These are phyloP conservation scores for Tichodroma muraria DNA, from an alignment of 2,113 vertebrate genomes.

Conservation along the genomic window DNA sequence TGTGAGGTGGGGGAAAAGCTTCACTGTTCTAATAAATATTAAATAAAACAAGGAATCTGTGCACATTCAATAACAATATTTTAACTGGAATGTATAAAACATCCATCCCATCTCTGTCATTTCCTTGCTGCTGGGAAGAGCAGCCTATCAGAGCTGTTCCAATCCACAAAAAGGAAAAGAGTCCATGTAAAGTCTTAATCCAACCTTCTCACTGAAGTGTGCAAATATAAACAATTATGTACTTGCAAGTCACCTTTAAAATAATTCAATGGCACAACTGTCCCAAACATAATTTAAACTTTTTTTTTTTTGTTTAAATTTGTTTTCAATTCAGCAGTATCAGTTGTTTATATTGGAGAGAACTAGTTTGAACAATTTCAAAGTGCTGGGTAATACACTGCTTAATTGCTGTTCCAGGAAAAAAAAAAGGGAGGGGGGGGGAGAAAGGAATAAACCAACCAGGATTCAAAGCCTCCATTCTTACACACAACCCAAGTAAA, in stretches of 20 bases:
- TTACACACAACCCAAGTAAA: background rate
- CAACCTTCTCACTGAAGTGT: background rate
- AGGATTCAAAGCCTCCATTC: background rate
- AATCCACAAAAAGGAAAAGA: background rate
- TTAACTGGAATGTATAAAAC: background rate
- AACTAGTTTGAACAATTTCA: background rate
- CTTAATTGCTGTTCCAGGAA: background rate
- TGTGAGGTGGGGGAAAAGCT: background rate
- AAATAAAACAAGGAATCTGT: background rate
- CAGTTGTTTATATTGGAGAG: background rate
- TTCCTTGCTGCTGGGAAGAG: background rate
- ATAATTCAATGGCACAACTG: background rate
- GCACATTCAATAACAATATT: background rate
- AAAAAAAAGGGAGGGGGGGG: background rate
- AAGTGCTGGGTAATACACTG: background rate
- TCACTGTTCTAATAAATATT: background rate
- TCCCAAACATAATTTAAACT: background rate
- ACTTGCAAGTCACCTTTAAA: background rate
- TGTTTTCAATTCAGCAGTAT: background rate
- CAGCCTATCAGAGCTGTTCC: background rate
- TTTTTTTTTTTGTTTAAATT: background rate
- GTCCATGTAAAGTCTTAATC: background rate
- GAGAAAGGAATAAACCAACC: background rate
- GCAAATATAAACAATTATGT: background rate
- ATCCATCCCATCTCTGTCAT: background rate